Conservation (phyloP, 2,113 vertebrate genomes). For the Varanus salvator region DNA sequence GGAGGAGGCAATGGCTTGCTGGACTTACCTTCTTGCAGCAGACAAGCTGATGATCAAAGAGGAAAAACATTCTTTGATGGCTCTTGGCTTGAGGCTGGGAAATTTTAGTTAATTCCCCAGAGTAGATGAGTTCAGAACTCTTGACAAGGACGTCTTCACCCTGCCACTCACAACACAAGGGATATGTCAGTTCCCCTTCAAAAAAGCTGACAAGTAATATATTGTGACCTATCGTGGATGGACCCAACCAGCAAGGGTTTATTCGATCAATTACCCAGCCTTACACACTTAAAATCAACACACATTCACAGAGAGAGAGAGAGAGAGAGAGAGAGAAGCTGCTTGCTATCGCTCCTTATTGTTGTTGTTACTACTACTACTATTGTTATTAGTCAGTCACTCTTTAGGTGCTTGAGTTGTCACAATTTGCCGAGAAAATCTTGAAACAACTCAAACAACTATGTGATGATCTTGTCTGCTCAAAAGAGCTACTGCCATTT, state of each 20-base stretch:
- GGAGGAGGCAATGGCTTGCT: background rate
- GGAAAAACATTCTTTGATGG: constrained; percentile 95
- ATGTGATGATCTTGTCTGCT: background rate
- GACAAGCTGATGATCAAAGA: constrained; percentile 96
- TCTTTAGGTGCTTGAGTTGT: background rate
- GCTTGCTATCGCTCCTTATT: background rate
- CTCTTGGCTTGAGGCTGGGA: constrained; percentile 92
- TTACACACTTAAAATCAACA: background rate
- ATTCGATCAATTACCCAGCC: background rate
- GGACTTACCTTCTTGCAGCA: constrained; percentile 94
- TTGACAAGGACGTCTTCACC: constrained; percentile 92
- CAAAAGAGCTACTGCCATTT: background rate
- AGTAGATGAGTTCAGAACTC: constrained; percentile 96
- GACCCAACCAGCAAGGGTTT: background rate
- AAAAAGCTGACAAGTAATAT: background rate
- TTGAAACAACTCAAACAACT: background rate
- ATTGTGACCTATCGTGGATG: fast-evolving
- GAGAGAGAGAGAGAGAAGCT: background rate
- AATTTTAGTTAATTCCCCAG: constrained; percentile 90
- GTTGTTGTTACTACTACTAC: no score
- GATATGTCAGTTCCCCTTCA: constrained; percentile 15
- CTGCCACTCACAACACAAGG: constrained; percentile 71
- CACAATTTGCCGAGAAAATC: background rate
- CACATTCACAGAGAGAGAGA: background rate
- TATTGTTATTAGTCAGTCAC: background rate